These are phyloP conservation scores for Sarcophaga rosellei DNA, from an alignment of 2,888 invertebrate genomes.

Conservation along the genomic window DNA sequence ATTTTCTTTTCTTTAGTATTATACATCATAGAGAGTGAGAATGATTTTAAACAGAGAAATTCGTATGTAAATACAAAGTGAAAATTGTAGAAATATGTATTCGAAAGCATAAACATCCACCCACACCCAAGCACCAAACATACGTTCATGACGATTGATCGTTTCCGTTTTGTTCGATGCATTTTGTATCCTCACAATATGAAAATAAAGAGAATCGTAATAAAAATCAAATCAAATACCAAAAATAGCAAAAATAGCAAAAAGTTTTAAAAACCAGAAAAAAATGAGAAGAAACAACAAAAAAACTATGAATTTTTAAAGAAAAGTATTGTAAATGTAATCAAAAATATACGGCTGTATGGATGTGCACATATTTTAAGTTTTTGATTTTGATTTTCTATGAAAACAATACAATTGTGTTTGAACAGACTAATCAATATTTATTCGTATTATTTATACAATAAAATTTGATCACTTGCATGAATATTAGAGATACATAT, in stretches of 20 bases:
- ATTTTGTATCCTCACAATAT: conserved; percentile 46
- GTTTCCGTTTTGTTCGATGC: conserved; percentile 64
- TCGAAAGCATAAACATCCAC: conserved; percentile 51
- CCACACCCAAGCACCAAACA: conserved; percentile 43
- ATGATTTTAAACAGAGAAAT: conserved; percentile 56
- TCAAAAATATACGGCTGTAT: neutral
- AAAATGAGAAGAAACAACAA: neutral
- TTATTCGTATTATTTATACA: neutral
- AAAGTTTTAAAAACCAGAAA: neutral
- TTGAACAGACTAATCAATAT: neutral
- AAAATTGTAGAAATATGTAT: conserved; percentile 41
- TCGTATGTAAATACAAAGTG: conserved; percentile 47
- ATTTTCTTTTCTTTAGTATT: neutral
- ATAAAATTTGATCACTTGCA: neutral
- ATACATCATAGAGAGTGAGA: conserved; percentile 44
- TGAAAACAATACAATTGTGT: neutral
- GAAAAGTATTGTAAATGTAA: conserved; percentile 16
- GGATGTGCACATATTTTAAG: neutral
- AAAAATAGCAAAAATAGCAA: conserved; percentile 59
- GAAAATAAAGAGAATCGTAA: conserved; percentile 8
- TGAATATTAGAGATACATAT: neutral
- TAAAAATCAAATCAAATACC: conserved; percentile 39
- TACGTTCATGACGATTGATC: conserved; percentile 65
- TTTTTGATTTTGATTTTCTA: neutral
- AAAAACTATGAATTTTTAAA: neutral